Conservation (phyloP, 64 coral and sea anemone species). For the Dendrophyllia cribrosa region DNA sequence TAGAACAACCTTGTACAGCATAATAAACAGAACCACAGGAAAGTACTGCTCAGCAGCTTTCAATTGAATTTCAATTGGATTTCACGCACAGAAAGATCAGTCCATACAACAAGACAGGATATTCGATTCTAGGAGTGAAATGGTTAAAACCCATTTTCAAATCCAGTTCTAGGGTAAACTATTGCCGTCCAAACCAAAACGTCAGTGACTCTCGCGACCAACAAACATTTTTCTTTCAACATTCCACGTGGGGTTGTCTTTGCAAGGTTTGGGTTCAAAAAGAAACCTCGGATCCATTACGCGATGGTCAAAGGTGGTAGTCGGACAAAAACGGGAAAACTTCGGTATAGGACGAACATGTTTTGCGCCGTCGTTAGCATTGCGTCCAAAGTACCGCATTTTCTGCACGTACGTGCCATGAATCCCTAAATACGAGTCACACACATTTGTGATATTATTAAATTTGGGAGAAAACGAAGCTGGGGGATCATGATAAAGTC, state of each 20-base stretch:
- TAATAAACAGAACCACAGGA: too few species aligned
- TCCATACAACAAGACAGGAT: too few species aligned
- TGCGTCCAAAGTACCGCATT: constrained; percentile 29
- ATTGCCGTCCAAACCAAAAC: too few species aligned
- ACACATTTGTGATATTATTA: constrained; percentile 13
- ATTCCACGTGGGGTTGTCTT: constrained; percentile 11
- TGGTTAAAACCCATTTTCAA: too few species aligned
- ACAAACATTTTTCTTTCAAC: background rate
- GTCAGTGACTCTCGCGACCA: background rate
- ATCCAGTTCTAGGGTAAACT: too few species aligned
- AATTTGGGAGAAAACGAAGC: constrained; percentile 5
- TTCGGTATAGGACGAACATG: background rate
- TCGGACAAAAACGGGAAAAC: background rate
- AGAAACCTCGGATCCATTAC: background rate
- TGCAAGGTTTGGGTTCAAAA: constrained; percentile 63
- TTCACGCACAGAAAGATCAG: too few species aligned
- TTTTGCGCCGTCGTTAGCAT: constrained; percentile 26
- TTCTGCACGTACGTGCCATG: constrained; percentile 19
- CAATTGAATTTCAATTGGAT: too few species aligned
- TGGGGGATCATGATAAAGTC: constrained; percentile 12
- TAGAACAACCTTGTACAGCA: too few species aligned
- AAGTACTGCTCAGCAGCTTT: too few species aligned
- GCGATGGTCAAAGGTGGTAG: constrained; percentile 21
- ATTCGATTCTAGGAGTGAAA: too few species aligned
- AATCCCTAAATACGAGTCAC: constrained; percentile 47